Base-by-base conservation (phyloP, 2,113 vertebrate genomes). In the Neogobius melanostomus region DNA sequence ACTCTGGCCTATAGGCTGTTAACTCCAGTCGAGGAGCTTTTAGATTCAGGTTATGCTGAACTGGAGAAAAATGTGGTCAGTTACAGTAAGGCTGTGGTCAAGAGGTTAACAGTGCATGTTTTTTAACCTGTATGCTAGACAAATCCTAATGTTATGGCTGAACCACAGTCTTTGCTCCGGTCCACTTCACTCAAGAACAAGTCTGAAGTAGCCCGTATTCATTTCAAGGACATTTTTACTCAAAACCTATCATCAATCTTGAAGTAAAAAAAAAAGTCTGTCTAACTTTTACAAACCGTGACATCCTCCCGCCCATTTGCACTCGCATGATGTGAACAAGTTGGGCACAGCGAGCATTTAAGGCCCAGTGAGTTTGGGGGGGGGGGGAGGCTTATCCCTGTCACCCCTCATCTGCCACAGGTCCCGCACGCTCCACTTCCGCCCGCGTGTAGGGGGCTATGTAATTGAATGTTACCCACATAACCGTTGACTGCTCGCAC, bases 381-480 rank as follows among this genome's bases (percentile, higher is more conserved):
- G 15, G 51, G 59, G 28, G 28, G 28, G 28, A 70, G 61, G 82
- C 75, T 75, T 84, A 77, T 79, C 70, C 72, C 74, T 64, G 74
- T 84, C 84, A 79, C 66, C 80, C 76, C 70, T 85, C 78, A 74
- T 83, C 80, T 75, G 67, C 74, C 72, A 14, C 82, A 81, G 63
- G 65, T 73, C 53, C 72, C 43, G 67, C 70, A 72, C 2, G 63
- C 82, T 76, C 82, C 70, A 78, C n/a, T 71, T 68, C 82, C 15
- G 63, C 43, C 69, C 56, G 72, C 76, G 84, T 78, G 78, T 74
- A 72, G 42, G 74, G 82, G 74, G 62, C 66, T 72, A 79, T 79
- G 80, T 85, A 83, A 86, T 82, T 86, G 80, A 85, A 81, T 80
- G 80, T 76, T 84, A 79, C 82, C 78, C 63, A 53, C 64, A 83